Conservation (phyloP, 2,113 vertebrate genomes). For the Ictalurus furcatus region DNA sequence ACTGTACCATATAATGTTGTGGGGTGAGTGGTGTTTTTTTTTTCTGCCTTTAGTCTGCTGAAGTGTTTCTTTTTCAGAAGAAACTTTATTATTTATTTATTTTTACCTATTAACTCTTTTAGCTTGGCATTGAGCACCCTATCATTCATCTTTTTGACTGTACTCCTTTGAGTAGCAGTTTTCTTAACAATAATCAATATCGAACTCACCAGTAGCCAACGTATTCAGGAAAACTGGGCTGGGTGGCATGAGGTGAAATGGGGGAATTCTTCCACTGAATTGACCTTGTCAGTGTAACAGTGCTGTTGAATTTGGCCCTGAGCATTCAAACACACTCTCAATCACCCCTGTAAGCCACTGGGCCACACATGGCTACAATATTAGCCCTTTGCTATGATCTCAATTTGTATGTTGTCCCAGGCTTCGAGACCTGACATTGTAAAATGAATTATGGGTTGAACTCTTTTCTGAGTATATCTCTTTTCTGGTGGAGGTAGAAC, state of each 20-base stretch:
- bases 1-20: neutral
- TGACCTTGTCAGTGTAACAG: constrained; percentile 80
- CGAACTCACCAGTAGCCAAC: constrained; percentile 72
- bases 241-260: constrained; percentile 51
- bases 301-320: constrained; percentile 81
- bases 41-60: neutral
- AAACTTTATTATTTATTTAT: constrained; percentile 39
- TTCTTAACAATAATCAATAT: constrained; percentile 76
- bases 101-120: constrained; percentile 52
- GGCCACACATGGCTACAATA: constrained; percentile 76
- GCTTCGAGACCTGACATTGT: constrained; percentile 62
- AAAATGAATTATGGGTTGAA: constrained; percentile 72
- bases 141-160: constrained; percentile 75
- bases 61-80: constrained; percentile 8
- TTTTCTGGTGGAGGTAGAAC: constrained; percentile 57
- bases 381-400: constrained; percentile 76
- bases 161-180: constrained; percentile 70
- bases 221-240: constrained; percentile 64
- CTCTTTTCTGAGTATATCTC: constrained; percentile 58
- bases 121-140: constrained; percentile 67
- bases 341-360: constrained; percentile 76
- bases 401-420: constrained; percentile 80
- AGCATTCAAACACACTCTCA: constrained; percentile 79
- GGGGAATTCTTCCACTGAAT: constrained; percentile 69
- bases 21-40: neutral